Evolutionary conservation across 2,888 invertebrate genomes (phyloP), one percentile per base, ranked within the genome.

Genomic region (Alviniconcha strummeri): DNA sequence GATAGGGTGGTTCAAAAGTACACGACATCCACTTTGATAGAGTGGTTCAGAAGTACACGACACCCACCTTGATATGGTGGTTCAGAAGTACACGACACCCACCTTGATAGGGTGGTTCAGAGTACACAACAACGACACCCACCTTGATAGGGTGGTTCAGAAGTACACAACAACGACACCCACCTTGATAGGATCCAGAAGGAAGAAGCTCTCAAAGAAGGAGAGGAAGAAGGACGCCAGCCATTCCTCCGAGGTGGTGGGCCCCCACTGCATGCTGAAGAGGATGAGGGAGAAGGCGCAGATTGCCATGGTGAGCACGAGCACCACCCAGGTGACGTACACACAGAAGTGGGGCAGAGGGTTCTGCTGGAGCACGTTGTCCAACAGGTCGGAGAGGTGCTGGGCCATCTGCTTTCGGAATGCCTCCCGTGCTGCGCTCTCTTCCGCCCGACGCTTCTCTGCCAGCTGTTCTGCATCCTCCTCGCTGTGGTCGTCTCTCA

Each of bases 231-330:
- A 91, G 6, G 94, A 90, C 0, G 93, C 90, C 8, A 94, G 90
- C 94, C 94, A 94, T 84, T 93, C 91, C 57, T 93, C 92, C 1
- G 94, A 92, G 80, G 93, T 93, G 72, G 90, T 91, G 86, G 93
- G 92, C 0, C n/a, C n/a, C n/a, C 94, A 94, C 91, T 94, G 94
- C 85, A 93, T n/a, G 87, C 85, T 94, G 89, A 94, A 94, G 15
- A 93, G 89, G 90, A 94, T 90, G 19, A 93, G 89, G 88, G 94
- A 94, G 89, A 94, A 92, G 69, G 91, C 90, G 8, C 92, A 92
- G 2, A 90, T 88, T 9, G 87, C 52, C 67, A 93, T 91, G 36
- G 89, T 88, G 8, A 90, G 56, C 5, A 91, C 76, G 13, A 91
- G 89, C 55, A 94, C 85, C 4, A 90, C 75, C 94, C 94, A 94